These are phyloP conservation scores for Scaptomyza reducta DNA, from an alignment of 2,888 invertebrate species.

Conservation along the genomic window DNA sequence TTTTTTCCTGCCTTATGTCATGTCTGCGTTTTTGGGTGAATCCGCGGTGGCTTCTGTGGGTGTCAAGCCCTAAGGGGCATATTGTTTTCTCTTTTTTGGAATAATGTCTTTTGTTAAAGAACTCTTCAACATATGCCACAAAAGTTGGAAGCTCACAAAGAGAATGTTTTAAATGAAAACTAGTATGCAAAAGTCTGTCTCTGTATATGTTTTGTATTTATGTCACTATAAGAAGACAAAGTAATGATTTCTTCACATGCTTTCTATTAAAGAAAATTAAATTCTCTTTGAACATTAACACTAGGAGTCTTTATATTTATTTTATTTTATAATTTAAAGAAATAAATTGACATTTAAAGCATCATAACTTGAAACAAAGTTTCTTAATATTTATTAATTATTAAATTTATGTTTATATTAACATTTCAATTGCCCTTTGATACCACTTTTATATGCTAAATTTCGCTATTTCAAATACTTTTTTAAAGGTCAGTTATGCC, in stretches of 20 bases:
- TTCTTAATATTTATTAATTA: too few species aligned
- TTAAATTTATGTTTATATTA: not conserved
- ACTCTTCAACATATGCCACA: conserved; percentile 55
- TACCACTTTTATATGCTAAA: conserved; percentile 32
- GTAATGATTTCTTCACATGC: too few species aligned
- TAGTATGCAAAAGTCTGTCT: not conserved
- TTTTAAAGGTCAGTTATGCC: conserved; percentile 59
- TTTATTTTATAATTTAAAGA: too few species aligned
- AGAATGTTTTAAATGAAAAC: not conserved
- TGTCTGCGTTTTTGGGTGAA: conserved; percentile 17
- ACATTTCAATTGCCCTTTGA: not conserved
- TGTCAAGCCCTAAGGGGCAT: conserved; percentile 26
- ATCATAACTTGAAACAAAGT: not conserved
- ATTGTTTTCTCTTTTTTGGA: conserved; percentile 7
- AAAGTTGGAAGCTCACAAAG: conserved; percentile 7
- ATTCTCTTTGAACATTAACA: too few species aligned
- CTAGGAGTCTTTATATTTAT: too few species aligned
- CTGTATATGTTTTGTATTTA: too few species aligned
- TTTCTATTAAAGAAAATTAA: too few species aligned
- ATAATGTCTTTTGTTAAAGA: not conserved
- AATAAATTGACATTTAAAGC: not conserved
- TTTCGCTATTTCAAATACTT: conserved; percentile 17
- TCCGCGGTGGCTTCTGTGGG: conserved; percentile 51
- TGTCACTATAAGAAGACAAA: too few species aligned
- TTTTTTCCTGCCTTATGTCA: conserved; percentile 30